Evolutionary conservation across 1,140 invertebrate genomes (phyloP).

Genomic region (Heliconius nattereri): DNA sequence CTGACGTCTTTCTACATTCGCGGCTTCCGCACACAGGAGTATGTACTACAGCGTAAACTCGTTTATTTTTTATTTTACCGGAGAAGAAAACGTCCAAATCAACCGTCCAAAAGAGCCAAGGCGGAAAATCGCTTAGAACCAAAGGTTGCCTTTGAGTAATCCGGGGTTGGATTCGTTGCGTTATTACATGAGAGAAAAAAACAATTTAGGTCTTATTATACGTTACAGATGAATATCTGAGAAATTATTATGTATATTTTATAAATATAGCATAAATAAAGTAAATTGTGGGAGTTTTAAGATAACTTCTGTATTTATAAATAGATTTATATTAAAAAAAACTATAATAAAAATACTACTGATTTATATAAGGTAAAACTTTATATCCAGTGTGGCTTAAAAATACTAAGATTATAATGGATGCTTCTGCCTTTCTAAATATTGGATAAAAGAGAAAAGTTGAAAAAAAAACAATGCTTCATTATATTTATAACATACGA

Average conservation of each 20-base stretch:
- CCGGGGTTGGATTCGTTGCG: conserved; percentile 41
- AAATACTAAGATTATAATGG: too few species aligned
- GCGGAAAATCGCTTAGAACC: conserved; percentile 54
- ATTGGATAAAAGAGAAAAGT: too few species aligned
- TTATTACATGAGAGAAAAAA: conserved; percentile 49
- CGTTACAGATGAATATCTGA: conserved; percentile 19
- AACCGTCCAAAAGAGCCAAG: conserved; percentile 42
- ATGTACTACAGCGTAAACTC: conserved; percentile 11
- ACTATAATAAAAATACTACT: too few species aligned
- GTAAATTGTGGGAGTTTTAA: too few species aligned
- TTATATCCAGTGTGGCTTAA: too few species aligned
- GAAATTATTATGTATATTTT: background rate
- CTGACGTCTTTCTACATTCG: conserved; percentile 5
- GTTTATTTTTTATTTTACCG: conserved; percentile 41
- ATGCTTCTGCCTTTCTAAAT: background rate
- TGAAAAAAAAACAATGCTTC: conserved; percentile 38
- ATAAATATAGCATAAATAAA: too few species aligned
- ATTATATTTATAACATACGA: background rate
- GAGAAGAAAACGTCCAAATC: conserved; percentile 34
- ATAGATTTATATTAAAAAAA: too few species aligned
- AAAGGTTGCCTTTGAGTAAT: conserved; percentile 58
- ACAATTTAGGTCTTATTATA: conserved; percentile 53
- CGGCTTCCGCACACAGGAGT: background rate
- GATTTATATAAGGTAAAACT: too few species aligned
- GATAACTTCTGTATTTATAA: too few species aligned